Evolutionary conservation across 2,113 vertebrate species (phyloP).

Genomic region (Tautogolabrus adspersus): DNA sequence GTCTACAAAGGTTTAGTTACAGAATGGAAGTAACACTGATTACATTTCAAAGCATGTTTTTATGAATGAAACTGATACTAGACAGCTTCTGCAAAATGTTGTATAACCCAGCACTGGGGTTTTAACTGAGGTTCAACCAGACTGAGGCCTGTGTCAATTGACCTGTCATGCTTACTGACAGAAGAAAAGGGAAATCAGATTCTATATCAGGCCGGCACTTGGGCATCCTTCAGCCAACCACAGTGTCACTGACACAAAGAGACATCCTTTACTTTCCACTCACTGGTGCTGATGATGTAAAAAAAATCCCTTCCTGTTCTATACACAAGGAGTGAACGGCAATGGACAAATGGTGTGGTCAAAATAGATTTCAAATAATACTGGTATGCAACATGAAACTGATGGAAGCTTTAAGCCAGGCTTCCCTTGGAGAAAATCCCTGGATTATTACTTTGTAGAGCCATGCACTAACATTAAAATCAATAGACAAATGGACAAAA

Average conservation of each 20-base stretch:
- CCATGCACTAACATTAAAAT: constrained; percentile 5
- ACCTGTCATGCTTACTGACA: constrained; percentile 70
- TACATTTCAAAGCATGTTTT: too few species aligned
- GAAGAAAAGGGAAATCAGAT: constrained; percentile 75
- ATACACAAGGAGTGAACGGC: neutral
- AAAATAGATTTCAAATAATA: constrained; percentile 9
- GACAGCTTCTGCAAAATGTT: too few species aligned
- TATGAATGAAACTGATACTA: too few species aligned
- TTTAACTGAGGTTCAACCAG: constrained; percentile 45
- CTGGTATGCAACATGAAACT: constrained; percentile 17
- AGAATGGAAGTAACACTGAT: too few species aligned
- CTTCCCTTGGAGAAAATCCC: constrained; percentile 19
- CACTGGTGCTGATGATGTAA: neutral
- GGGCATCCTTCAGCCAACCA: constrained; percentile 64
- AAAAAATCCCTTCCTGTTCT: constrained; percentile 35
- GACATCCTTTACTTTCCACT: constrained; percentile 45
- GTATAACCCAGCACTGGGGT: neutral
- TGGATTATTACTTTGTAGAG: constrained; percentile 1
- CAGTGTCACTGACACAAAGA: constrained; percentile 59
- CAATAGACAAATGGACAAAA: constrained; percentile 13
- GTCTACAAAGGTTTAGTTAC: too few species aligned
- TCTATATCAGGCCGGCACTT: constrained; percentile 66
- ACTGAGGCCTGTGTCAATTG: constrained; percentile 69
- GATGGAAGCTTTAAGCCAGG: constrained; percentile 12
- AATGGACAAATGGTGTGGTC: neutral